phyloP scores from a whole-genome alignment of 1,140 invertebrate species.

The Stegodyphus mimosarum region DNA sequence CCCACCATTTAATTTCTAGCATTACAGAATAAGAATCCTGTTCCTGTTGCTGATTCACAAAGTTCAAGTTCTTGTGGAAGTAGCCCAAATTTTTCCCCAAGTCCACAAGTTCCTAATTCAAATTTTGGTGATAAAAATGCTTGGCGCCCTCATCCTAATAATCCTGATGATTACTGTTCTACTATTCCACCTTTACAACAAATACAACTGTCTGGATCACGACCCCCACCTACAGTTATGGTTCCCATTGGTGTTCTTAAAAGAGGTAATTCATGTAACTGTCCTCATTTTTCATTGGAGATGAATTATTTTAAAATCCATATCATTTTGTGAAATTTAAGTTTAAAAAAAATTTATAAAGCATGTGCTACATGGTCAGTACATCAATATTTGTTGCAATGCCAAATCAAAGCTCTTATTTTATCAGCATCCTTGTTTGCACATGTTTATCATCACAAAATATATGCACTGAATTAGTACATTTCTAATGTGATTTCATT shows the following conservation, averaged over 20 bases:
- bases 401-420: too few relatives aligned
- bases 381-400: too few relatives aligned
- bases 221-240: slow-evolving; percentile 80
- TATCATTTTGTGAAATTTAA: too few relatives aligned
- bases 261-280: slow-evolving; percentile 62
- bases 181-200: slow-evolving; percentile 85
- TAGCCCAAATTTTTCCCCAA: slow-evolving; percentile 53
- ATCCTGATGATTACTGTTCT: slow-evolving; percentile 91
- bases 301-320: not conserved
- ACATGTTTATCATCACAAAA: too few relatives aligned
- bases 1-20: not conserved
- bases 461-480: too few relatives aligned
- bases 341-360: too few relatives aligned
- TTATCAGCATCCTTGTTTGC: too few relatives aligned
- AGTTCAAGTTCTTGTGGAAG: slow-evolving; percentile 55
- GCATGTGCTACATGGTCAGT: too few relatives aligned
- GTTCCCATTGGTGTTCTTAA: slow-evolving; percentile 88
- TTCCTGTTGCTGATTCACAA: slow-evolving; percentile 28
- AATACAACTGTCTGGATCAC: slow-evolving; percentile 70
- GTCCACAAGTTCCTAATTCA: slow-evolving; percentile 7
- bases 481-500: too few relatives aligned
- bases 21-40: slow-evolving; percentile 15
- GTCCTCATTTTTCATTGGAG: not conserved
- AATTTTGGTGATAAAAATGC: slow-evolving; percentile 30
- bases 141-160: slow-evolving; percentile 79